These are phyloP conservation scores for Xerus rutilus DNA, from an alignment of 2,797 vertebrate genomes.

Conservation along the genomic window DNA sequence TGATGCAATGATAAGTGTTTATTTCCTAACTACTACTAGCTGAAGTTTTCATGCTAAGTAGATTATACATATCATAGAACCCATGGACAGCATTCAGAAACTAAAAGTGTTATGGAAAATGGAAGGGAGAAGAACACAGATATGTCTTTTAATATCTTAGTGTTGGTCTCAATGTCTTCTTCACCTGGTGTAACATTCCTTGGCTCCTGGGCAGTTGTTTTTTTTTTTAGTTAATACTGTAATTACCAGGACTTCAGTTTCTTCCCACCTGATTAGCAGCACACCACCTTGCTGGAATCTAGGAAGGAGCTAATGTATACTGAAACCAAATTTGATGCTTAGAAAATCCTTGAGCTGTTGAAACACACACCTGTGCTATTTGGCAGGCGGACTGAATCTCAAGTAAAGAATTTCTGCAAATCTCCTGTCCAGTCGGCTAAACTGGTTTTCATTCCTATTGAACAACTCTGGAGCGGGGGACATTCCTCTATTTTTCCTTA, in stretches of 20 bases:
- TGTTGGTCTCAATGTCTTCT: neutral
- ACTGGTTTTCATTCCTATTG: conserved; percentile 86
- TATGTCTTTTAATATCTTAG: neutral
- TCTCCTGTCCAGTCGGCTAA: conserved; percentile 86
- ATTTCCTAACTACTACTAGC: neutral
- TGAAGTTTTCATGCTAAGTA: conserved; percentile 41
- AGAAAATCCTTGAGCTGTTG: conserved; percentile 74
- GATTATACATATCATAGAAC: conserved; percentile 34
- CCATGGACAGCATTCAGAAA: conserved; percentile 23
- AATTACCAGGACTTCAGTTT: conserved; percentile 41
- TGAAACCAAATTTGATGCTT: conserved; percentile 78
- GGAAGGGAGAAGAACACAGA: conserved; percentile 33
- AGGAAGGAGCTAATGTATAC: conserved; percentile 53
- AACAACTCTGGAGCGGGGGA: conserved; percentile 73
- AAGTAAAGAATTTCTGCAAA: conserved; percentile 85
- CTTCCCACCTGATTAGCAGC: conserved; percentile 19
- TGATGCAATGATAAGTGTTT: neutral
- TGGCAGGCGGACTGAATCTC: conserved; percentile 84
- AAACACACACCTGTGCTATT: conserved; percentile 85
- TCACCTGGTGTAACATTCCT: conserved; percentile 33
- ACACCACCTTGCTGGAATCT: neutral
- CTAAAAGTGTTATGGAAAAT: conserved; percentile 15
- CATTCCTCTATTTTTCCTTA: conserved; percentile 72
- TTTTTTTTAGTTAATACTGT: neutral
- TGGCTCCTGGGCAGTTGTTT: conserved; percentile 20